A percentile compares a stretch with the other conserved stretches of the same genome.
phyloP scores from a whole-genome alignment of 2,113 vertebrate genomes.

The Origma solitaria region DNA sequence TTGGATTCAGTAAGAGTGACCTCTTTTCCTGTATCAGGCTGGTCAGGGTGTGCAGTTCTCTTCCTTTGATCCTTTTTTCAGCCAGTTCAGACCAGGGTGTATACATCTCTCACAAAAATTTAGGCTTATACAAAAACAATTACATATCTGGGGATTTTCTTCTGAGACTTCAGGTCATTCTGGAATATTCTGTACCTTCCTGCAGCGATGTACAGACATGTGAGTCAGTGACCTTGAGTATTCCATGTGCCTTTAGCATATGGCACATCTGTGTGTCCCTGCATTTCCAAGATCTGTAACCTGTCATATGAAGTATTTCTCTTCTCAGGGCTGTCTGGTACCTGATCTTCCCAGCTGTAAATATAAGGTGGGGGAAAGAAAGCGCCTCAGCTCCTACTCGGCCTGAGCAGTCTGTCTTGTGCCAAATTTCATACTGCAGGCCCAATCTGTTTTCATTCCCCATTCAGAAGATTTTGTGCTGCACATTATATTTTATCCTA shows the following conservation, averaged over 20 bases:
- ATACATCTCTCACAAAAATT: background rate
- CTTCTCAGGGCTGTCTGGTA: background rate
- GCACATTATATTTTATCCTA: background rate
- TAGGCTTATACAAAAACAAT: background rate
- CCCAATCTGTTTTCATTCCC: background rate
- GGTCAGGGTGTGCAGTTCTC: background rate
- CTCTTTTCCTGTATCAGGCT: background rate
- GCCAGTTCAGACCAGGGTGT: background rate
- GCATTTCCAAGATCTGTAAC: background rate
- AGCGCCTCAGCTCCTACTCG: background rate
- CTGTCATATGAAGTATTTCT: background rate
- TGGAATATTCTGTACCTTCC: background rate
- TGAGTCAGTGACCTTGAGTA: background rate
- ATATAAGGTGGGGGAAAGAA: background rate
- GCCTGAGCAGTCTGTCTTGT: background rate
- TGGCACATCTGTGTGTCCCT: background rate
- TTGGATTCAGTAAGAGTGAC: constrained; percentile 14
- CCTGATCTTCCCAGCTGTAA: background rate
- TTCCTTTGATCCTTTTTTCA: background rate
- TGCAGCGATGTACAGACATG: background rate
- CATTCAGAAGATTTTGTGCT: background rate
- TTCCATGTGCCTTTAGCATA: background rate
- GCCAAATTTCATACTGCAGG: background rate
- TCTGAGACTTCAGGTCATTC: background rate
- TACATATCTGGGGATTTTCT: background rate